Evolutionary conservation across 92 coral and sea anemone species (phyloP), one percentile per base, ranked within the genome.

Genomic region (Pocillopora meandrina): DNA sequence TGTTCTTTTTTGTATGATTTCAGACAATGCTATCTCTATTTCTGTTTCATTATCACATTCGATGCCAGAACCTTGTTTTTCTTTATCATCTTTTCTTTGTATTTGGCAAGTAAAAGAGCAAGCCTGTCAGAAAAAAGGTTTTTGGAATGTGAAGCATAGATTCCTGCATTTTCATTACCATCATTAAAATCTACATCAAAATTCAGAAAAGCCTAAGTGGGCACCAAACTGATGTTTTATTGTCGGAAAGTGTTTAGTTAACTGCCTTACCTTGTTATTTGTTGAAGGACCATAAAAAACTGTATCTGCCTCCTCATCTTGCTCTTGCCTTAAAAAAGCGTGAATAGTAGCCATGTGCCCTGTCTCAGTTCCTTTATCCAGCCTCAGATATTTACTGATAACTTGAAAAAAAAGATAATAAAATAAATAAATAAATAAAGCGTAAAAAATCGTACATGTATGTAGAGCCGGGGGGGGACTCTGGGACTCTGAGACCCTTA

Each of bases 331-430:
- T 72, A 89, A 77, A 84, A 89, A 91, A 12, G 91, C 91, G 80
- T 91, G 94, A 67, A 91, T 91, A 61, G 94, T 88, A 16, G 94
- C 91, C 91, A 89, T 89, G 68, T 89, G 83, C 71, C 94, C 91
- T 1, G 94, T 88, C 67, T 91, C 94, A 56, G 91, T 91, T 68
- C 94, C 94, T 77, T 91, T 91, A 80, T 91, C 92, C 14, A 91
- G 85, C 91, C 95, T 89, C 56, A 85, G 80, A 66, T 77, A 91
- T 71, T 85, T 59, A 79, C 92, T 89, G 82, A 91, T 85, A 49
- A 91, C 95, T 91, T 68, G 56, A 68, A 16, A 55, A 72, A 64
- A 64, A 64, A 64, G 21, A 19, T 17, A n/a, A 17, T 15, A 18
- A 64, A 17, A 64, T 42, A 42, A 42, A 2, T 42, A 42, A 42